Evolutionary conservation across 1,140 invertebrate species (phyloP).

Genomic region (Tyrophagus putrescentiae): DNA sequence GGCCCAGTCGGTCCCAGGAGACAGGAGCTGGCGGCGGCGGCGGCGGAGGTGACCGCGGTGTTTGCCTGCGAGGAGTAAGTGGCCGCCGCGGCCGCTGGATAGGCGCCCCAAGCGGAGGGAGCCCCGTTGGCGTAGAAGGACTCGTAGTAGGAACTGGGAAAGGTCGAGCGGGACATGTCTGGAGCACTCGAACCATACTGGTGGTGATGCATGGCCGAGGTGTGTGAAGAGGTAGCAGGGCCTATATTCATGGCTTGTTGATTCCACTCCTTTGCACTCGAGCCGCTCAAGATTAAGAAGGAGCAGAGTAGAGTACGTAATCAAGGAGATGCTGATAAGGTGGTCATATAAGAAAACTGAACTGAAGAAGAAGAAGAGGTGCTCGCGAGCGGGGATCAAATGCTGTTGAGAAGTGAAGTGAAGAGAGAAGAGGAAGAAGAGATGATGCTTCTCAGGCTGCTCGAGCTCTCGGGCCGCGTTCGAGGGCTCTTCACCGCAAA

Average conservation of each 20-base stretch:
- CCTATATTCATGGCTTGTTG: slow-evolving; percentile 22
- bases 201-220: slow-evolving; percentile 15
- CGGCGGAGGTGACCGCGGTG: background rate
- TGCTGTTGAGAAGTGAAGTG: background rate
- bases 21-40: slow-evolving; percentile 12
- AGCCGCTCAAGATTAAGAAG: slow-evolving; percentile 2
- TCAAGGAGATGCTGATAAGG: slow-evolving; percentile 6
- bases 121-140: slow-evolving; percentile 22
- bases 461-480: too few relatives aligned
- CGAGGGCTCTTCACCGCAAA: too few relatives aligned
- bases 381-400: background rate
- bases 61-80: background rate
- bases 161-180: slow-evolving; percentile 11
- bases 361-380: background rate
- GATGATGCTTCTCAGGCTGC: background rate
- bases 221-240: slow-evolving; percentile 12
- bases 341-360: background rate
- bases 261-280: slow-evolving; percentile 9
- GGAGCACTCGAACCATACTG: slow-evolving; percentile 9
- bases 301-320: background rate
- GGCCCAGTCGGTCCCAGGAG: slow-evolving; percentile 11
- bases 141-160: slow-evolving; percentile 21
- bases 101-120: slow-evolving; percentile 19
- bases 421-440: background rate
- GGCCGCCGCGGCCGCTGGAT: slow-evolving; percentile 14